Percentiles rank a stretch among this genome's conserved stretches.
Evolutionary conservation across 2,888 invertebrate species (phyloP).

Genomic region (Chromoteleia sp.): DNA sequence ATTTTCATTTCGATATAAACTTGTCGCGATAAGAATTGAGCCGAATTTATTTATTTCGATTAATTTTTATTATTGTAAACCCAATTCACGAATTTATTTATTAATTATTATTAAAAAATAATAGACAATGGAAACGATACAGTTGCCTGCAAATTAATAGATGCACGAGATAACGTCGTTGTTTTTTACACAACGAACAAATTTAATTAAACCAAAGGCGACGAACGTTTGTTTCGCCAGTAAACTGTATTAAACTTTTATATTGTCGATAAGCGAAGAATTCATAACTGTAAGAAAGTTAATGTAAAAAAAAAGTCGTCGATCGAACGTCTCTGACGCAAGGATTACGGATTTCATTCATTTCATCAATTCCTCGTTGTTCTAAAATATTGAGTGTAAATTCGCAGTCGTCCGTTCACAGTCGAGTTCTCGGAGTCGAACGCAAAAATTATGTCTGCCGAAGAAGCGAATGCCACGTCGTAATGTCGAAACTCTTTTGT

Average conservation of each 20-base stretch:
- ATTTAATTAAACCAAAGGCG: not conserved
- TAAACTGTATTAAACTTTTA: slow-evolving; percentile 7
- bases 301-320: not conserved
- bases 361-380: not conserved
- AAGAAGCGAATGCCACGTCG: slow-evolving; percentile 10
- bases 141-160: too few relatives aligned
- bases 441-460: not conserved
- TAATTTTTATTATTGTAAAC: too few relatives aligned
- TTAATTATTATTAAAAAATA: not conserved
- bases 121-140: too few relatives aligned
- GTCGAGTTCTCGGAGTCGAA: not conserved
- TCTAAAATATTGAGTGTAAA: not conserved
- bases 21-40: not conserved
- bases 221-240: not conserved
- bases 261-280: slow-evolving; percentile 7
- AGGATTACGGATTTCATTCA: not conserved
- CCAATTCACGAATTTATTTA: too few relatives aligned
- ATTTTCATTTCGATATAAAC: not conserved
- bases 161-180: too few relatives aligned
- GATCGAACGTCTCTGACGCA: too few relatives aligned
- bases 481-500: slow-evolving; percentile 4
- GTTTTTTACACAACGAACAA: too few relatives aligned
- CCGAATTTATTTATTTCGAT: too few relatives aligned
- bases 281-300: slow-evolving; percentile 2
- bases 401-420: not conserved